Evolutionary conservation across 2,888 invertebrate genomes (phyloP).

Genomic region (Euproctis similis): DNA sequence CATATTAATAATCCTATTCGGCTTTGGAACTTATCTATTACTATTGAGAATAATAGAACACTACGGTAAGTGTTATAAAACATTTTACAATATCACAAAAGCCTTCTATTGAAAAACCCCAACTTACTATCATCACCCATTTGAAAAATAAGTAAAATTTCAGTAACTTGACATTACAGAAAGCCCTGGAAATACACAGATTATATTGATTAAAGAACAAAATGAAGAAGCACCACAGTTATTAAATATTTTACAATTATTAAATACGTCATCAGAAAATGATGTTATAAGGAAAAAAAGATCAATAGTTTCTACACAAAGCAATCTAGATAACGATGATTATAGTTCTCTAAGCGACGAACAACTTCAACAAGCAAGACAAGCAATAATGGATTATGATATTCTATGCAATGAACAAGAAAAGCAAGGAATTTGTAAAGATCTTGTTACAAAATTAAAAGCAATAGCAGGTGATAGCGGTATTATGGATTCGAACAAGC

Average conservation of each 20-base stretch:
- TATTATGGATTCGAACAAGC: constrained; percentile 2
- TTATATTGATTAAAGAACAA: constrained; percentile 43
- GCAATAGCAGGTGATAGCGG: constrained; percentile 22
- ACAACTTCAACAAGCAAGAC: constrained; percentile 39
- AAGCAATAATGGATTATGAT: constrained; percentile 48
- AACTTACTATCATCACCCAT: too few species aligned
- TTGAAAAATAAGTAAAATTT: too few species aligned
- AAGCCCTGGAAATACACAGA: constrained; percentile 35
- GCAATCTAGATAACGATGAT: constrained; percentile 7
- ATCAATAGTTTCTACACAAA: constrained; percentile 6
- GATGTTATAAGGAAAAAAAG: constrained; percentile 32
- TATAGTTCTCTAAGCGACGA: constrained; percentile 27
- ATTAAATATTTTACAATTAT: constrained; percentile 29
- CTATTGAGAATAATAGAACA: constrained; percentile 34
- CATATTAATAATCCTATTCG: constrained; percentile 33
- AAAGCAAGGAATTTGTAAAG: constrained; percentile 44
- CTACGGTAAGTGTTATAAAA: constrained; percentile 48
- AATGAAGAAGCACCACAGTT: constrained; percentile 35
- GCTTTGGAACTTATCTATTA: constrained; percentile 36
- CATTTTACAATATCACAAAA: too few species aligned
- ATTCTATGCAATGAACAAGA: constrained; percentile 40
- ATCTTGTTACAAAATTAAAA: constrained; percentile 44
- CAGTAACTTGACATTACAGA: too few species aligned
- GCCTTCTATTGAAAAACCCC: too few species aligned
- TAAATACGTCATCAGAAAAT: constrained; percentile 34